Percentiles rank a stretch among this genome's conserved stretches.
Conservation (phyloP, 2,113 vertebrate genomes). For the Ammodramus savannarum region DNA sequence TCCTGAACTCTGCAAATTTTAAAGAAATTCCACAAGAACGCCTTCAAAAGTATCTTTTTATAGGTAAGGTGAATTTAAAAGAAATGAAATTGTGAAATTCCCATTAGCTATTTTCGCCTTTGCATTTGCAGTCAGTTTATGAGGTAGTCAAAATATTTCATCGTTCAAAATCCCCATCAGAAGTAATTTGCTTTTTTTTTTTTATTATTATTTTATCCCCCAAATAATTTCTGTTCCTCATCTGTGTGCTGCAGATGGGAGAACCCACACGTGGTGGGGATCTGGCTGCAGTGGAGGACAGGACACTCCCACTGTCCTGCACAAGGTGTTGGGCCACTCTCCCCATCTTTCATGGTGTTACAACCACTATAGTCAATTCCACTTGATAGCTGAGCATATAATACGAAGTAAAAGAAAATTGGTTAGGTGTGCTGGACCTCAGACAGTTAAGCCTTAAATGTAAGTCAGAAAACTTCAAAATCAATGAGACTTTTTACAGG, state of each 20-base stretch:
- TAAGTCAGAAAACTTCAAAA: slow-evolving; percentile 63
- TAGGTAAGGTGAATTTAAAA: not conserved
- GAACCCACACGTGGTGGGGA: not conserved
- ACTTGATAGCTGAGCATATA: slow-evolving; percentile 58
- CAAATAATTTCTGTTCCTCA: not conserved
- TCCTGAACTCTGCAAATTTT: not conserved
- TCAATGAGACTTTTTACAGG: slow-evolving; percentile 64
- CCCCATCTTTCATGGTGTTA: slow-evolving; percentile 48
- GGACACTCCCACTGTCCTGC: not conserved
- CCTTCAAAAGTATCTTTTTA: not conserved
- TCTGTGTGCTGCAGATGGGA: slow-evolving; percentile 24
- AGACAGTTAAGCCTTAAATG: slow-evolving; percentile 56
- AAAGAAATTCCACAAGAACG: not conserved
- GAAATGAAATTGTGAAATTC: not conserved
- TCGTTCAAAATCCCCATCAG: not conserved
- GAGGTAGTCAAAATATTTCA: slow-evolving; percentile 1
- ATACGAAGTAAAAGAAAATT: slow-evolving; percentile 62
- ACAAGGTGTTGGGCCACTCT: not conserved
- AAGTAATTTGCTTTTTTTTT: not conserved
- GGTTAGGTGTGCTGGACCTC: slow-evolving; percentile 48
- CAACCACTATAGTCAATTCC: slow-evolving; percentile 44
- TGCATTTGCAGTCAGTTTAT: not conserved
- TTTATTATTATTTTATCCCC: not conserved
- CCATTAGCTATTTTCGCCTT: not conserved
- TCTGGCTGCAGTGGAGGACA: not conserved